Evolutionary conservation across 1,140 invertebrate genomes (phyloP).

Genomic region (Drosophila nigrodunni): DNA sequence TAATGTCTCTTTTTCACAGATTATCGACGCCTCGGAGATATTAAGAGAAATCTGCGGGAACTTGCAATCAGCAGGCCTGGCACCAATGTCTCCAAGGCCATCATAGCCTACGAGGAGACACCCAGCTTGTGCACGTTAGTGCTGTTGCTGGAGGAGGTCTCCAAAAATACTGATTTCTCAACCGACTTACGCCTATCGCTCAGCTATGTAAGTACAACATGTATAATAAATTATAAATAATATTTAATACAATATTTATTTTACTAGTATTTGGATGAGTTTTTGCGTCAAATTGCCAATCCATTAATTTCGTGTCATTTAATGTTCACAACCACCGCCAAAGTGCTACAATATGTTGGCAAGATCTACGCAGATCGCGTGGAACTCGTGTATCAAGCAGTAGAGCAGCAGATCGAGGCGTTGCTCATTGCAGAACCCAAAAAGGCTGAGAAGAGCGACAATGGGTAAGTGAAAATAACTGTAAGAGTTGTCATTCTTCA

Average conservation of each 20-base stretch:
- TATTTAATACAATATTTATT: not conserved
- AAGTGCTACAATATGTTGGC: constrained; percentile 50
- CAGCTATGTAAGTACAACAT: constrained; percentile 61
- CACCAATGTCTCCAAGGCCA: constrained; percentile 69
- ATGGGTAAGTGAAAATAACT: constrained; percentile 47
- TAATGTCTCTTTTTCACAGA: constrained; percentile 22
- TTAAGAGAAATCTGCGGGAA: constrained; percentile 41
- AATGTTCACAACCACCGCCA: constrained; percentile 47
- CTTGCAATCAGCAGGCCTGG: constrained; percentile 62
- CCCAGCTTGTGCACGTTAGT: constrained; percentile 49
- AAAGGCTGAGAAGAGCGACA: constrained; percentile 30
- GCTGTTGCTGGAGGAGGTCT: constrained; percentile 65
- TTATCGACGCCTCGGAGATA: constrained; percentile 5
- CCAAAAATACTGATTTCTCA: constrained; percentile 70
- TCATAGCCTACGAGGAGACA: constrained; percentile 56
- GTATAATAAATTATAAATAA: not conserved
- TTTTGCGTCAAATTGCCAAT: constrained; percentile 15
- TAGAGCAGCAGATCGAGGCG: constrained; percentile 55
- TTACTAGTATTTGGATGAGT: constrained; percentile 58
- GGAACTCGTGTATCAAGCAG: constrained; percentile 55
- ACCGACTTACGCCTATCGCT: constrained; percentile 68
- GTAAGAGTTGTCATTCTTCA: not conserved
- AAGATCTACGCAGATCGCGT: constrained; percentile 69
- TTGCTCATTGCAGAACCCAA: constrained; percentile 40
- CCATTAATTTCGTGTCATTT: constrained; percentile 39